Conservation (phyloP, 1,140 invertebrate species). For the Heterodera schachtii region DNA sequence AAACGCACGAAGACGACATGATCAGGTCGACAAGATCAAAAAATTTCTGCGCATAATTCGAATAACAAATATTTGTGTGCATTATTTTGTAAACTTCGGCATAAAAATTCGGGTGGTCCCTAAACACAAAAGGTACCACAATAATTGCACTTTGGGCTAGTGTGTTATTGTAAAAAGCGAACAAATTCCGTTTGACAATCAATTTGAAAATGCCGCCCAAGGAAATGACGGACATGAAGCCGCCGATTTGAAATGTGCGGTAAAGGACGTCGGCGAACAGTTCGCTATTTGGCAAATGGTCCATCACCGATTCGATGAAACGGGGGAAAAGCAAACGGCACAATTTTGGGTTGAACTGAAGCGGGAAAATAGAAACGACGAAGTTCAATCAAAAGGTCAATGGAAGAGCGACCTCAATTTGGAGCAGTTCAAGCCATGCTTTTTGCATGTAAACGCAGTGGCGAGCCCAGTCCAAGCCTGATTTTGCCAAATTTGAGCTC, state of each 20-base stretch:
- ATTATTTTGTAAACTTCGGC: constrained; percentile 36
- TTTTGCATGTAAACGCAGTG: constrained; percentile 8
- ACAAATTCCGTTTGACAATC: constrained; percentile 33
- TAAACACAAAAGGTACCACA: neutral
- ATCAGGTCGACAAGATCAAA: constrained; percentile 43
- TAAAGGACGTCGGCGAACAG: constrained; percentile 36
- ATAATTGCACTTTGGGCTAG: too few relatives aligned
- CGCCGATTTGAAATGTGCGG: constrained; percentile 22
- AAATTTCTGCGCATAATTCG: constrained; percentile 34
- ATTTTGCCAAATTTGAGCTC: neutral
- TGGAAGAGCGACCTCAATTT: constrained; percentile 4
- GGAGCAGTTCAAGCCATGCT: constrained; percentile 18
- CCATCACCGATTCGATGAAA: constrained; percentile 29
- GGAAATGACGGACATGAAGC: constrained; percentile 25
- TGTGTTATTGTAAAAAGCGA: neutral
- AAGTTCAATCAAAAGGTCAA: neutral
- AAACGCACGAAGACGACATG: constrained; percentile 32
- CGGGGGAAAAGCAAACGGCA: constrained; percentile 10
- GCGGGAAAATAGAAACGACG: too few relatives aligned
- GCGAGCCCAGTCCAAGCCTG: neutral
- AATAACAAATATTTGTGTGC: constrained; percentile 32
- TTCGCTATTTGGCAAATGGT: constrained; percentile 24
- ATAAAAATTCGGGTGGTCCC: constrained; percentile 41
- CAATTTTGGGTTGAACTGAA: constrained; percentile 22
- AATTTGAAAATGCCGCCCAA: constrained; percentile 35